Evolutionary conservation across 2,888 invertebrate genomes (phyloP).

Genomic region (Cylloceria caligata): DNA sequence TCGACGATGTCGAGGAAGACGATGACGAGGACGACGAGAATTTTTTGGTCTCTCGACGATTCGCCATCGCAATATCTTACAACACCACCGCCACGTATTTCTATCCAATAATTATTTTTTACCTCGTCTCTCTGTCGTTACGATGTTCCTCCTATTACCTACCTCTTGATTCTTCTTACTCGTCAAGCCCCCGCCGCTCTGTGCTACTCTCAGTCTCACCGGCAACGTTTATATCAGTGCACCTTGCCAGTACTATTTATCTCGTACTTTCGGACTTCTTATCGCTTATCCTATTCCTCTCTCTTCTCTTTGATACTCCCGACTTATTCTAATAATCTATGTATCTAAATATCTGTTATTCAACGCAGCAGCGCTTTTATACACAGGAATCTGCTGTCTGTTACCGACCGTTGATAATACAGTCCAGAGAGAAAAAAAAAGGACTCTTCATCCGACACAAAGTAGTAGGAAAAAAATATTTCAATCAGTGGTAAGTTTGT

Average conservation of each 20-base stretch:
- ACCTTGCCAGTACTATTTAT: not conserved
- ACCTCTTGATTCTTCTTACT: not conserved
- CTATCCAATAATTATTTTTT: not conserved
- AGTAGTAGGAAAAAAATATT: too few relatives aligned
- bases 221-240: conserved; percentile 8
- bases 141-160: not conserved
- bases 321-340: conserved; percentile 4
- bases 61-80: conserved; percentile 69
- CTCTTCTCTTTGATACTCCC: not conserved
- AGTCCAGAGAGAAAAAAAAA: too few relatives aligned
- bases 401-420: too few relatives aligned
- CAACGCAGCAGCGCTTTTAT: not conserved
- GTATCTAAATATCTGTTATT: not conserved
- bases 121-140: not conserved
- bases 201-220: not conserved
- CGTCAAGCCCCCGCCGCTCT: not conserved
- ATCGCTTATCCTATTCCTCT: not conserved
- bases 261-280: not conserved
- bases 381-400: too few relatives aligned
- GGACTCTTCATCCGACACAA: too few relatives aligned
- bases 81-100: not conserved
- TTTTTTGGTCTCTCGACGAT: conserved; percentile 59
- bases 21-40: conserved; percentile 72
- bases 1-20: conserved; percentile 73
- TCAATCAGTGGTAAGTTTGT: too few relatives aligned